Conservation (phyloP, 1,140 invertebrate species). For the Potamilus streckersoni region DNA sequence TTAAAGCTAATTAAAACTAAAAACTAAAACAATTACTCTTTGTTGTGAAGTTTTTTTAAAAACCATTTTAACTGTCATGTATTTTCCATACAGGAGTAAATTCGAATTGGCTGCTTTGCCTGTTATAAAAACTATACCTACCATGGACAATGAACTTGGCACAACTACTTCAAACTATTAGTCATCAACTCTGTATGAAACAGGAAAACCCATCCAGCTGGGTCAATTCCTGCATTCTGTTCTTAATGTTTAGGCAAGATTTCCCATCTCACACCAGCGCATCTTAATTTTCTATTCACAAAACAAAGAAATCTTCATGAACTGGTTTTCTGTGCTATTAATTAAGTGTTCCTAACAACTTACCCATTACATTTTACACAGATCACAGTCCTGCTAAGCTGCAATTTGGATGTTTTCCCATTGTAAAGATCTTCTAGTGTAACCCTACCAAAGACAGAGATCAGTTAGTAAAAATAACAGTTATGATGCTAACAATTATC, state of each 20-base stretch:
- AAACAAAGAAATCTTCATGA: not conserved
- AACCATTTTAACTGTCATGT: too few species aligned
- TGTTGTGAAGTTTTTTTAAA: too few species aligned
- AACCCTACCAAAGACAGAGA: slow-evolving; percentile 72
- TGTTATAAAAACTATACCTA: too few species aligned
- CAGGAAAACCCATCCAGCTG: too few species aligned
- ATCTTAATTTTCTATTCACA: not conserved
- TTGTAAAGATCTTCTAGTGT: slow-evolving; percentile 98
- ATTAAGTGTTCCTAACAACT: slow-evolving; percentile 34
- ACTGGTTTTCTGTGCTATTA: not conserved
- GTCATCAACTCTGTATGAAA: too few species aligned
- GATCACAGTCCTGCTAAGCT: slow-evolving; percentile 96
- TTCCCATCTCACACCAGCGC: not conserved
- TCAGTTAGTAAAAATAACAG: not conserved
- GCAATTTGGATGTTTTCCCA: slow-evolving; percentile 93
- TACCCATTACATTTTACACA: slow-evolving; percentile 97
- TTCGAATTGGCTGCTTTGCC: too few species aligned
- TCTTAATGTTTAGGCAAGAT: slow-evolving; percentile 1
- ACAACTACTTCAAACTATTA: too few species aligned
- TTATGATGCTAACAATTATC: not conserved
- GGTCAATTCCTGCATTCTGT: not conserved
- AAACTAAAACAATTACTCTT: too few species aligned
- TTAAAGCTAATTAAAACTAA: too few species aligned
- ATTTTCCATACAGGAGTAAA: too few species aligned
- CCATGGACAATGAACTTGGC: too few species aligned